Evolutionary conservation across 2,888 invertebrate genomes (phyloP), one percentile per base, ranked within the genome.

Genomic region (Villa cingulata): DNA sequence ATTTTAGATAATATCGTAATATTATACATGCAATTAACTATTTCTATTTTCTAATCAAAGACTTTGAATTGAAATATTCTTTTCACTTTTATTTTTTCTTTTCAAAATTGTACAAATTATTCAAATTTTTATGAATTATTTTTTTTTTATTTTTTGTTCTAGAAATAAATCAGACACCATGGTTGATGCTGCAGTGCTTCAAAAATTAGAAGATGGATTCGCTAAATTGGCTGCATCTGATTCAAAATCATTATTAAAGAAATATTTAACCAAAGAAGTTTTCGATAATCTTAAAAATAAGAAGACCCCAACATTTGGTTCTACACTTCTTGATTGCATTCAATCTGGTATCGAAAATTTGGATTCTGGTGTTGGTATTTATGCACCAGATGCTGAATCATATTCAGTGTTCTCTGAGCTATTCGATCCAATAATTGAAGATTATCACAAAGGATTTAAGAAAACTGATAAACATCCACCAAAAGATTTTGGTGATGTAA

Each of bases 351-450:
- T 92, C 65, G 91, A 92, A 74, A 96, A 97, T 72, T 82, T 85
- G 70, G 95, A 96, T 73, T 92, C 92, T 56, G 92, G 94, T 62
- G 88, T 94, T 55, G 95, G 96, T 68, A 87, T 96, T 74, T 96
- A 96, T 68, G 96, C 96, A 50, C 94, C 95, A 51, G 96, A 96
- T 70, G 94, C 95, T 54, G 95, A 96, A 72, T 71, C 94, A 48
- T 97, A 96, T 78, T 82, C 85, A 59, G 78, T 86, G 48, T 97
- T 96, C 71, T 77, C 87, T 54, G 88, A 87, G 49, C 77, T 97
- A 58, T 96, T 97, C 72, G 91, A 96, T 74, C 94, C 94, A 70
- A 87, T 97, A 76, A 96, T 97, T 70, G 91, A 92, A 69, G 94
- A 94, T 68, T 95, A 95, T 77, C 95, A 95, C 75, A 80, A 78